phyloP scores from a whole-genome alignment of 92 coral and sea anemone species.

The Pocillopora meandrina region DNA sequence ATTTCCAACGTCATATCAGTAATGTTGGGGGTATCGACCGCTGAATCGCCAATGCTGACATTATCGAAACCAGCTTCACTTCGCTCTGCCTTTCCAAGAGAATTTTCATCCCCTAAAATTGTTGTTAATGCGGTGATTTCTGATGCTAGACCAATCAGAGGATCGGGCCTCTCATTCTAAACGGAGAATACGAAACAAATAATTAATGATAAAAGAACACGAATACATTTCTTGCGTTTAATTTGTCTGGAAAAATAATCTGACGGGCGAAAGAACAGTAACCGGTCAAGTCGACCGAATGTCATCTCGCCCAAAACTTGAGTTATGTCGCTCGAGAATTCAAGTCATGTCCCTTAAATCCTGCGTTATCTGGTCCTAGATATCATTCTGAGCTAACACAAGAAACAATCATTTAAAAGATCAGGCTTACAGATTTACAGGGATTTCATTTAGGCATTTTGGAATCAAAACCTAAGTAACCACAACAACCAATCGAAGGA shows the following conservation, averaged over 20 bases:
- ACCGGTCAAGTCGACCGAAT: no score
- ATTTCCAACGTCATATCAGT: conserved; percentile 83
- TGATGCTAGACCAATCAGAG: conserved; percentile 74
- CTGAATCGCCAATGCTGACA: conserved; percentile 63
- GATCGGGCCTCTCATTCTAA: conserved; percentile 96
- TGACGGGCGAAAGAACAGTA: no score
- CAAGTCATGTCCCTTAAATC: no score
- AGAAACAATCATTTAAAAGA: no score
- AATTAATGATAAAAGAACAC: background rate
- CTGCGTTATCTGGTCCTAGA: no score
- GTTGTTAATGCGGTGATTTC: conserved; percentile 78
- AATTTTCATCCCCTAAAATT: conserved; percentile 57
- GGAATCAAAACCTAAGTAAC: background rate
- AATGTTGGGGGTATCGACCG: conserved; percentile 67
- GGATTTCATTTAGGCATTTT: no score
- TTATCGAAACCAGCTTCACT: conserved; percentile 60
- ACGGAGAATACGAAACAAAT: background rate
- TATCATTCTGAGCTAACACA: no score
- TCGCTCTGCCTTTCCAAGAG: conserved; percentile 21
- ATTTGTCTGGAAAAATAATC: no score
- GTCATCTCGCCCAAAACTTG: no score
- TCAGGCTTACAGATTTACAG: no score
- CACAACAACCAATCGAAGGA: background rate
- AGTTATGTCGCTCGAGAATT: no score
- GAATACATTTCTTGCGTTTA: no score